Conservation (phyloP, 2,113 vertebrate genomes). For the Pangasianodon hypophthalmus region DNA sequence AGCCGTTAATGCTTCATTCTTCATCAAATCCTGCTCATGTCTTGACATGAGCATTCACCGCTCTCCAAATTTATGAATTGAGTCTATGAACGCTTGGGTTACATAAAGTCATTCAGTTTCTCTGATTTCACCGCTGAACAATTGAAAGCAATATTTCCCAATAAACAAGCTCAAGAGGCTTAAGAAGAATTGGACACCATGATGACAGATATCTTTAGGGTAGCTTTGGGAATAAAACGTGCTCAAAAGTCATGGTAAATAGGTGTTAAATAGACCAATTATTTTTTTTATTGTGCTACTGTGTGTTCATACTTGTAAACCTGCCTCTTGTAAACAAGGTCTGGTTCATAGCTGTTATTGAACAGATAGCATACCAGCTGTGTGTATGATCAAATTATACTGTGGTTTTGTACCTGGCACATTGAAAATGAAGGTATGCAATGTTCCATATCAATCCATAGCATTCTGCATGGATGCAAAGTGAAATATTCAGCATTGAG, state of each 20-base stretch:
- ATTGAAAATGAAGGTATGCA: not conserved
- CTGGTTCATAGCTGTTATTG: not conserved
- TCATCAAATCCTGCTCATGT: constrained; percentile 63
- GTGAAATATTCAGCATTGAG: not conserved
- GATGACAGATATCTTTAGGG: constrained; percentile 1
- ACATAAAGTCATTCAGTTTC: constrained; percentile 16
- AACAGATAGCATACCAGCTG: not conserved
- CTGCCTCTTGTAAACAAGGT: not conserved
- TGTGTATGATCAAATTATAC: not conserved
- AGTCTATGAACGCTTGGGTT: constrained; percentile 30
- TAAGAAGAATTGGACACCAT: not conserved
- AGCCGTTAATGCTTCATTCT: constrained; percentile 59
- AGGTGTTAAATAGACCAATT: not conserved
- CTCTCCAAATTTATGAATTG: constrained; percentile 52
- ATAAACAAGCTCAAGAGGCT: not conserved
- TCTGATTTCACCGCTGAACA: constrained; percentile 1
- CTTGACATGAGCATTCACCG: constrained; percentile 64
- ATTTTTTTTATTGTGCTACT: not conserved
- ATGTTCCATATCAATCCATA: not conserved
- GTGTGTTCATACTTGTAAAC: not conserved
- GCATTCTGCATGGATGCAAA: not conserved
- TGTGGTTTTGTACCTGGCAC: not conserved
- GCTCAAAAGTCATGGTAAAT: not conserved
- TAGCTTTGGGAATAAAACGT: not conserved
- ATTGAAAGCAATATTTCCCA: constrained; percentile 13